These are phyloP conservation scores for Ormyrus thymus DNA, from an alignment of 2,888 invertebrate species.

Conservation along the genomic window DNA sequence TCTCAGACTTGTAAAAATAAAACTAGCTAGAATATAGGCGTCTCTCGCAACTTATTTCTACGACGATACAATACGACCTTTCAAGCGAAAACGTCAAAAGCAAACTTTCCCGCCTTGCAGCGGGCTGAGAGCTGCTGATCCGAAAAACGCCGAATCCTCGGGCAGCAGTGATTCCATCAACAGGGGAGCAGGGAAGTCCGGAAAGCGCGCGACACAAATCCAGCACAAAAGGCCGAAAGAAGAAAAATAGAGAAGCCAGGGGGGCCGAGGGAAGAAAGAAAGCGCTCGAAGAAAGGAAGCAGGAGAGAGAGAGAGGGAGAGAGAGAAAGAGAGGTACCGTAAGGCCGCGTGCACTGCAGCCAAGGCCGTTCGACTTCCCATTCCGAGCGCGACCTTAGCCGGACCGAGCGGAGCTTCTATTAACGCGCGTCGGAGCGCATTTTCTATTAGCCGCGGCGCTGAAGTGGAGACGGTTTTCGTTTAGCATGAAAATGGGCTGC, in stretches of 20 bases:
- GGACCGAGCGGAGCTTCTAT: not conserved
- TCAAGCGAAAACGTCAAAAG: no score
- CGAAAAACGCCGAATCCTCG: not conserved
- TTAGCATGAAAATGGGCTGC: constrained; percentile 29
- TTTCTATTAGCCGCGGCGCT: constrained; percentile 9
- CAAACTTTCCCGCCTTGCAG: no score
- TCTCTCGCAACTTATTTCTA: no score
- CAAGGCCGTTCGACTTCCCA: constrained; percentile 54
- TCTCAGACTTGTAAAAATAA: not conserved
- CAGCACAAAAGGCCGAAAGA: constrained; percentile 27
- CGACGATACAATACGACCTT: no score
- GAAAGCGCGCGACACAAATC: constrained; percentile 31
- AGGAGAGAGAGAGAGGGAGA: not conserved
- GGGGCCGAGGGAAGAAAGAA: not conserved
- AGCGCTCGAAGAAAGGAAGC: constrained; percentile 21
- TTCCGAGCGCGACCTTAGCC: constrained; percentile 30
- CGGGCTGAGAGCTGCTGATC: not conserved
- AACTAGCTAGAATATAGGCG: not conserved
- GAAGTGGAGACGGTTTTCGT: constrained; percentile 5
- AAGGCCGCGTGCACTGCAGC: constrained; percentile 32
- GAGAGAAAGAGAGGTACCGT: constrained; percentile 33
- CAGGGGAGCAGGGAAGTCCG: not conserved
- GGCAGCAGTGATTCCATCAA: not conserved
- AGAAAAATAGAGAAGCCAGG: not conserved
- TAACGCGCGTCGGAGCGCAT: constrained; percentile 19